Conservation (phyloP, 2,888 invertebrate genomes). For the Leucophora obtusa region DNA sequence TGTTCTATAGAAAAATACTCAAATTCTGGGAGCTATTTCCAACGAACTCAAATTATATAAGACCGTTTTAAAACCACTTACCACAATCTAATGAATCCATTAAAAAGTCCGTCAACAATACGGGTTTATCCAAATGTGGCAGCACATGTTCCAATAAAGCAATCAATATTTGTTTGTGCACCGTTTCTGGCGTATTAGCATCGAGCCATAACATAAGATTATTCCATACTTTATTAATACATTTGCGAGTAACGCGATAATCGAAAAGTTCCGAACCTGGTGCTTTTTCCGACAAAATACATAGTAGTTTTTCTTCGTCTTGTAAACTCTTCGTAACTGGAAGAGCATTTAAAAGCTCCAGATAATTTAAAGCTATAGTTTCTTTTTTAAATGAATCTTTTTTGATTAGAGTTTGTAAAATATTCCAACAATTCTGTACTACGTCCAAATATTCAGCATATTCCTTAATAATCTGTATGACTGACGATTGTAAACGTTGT, state of each 20-base stretch:
- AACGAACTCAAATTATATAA: no score
- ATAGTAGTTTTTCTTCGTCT: slow-evolving; percentile 75
- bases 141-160: slow-evolving; percentile 90
- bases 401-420: slow-evolving; percentile 81
- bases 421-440: slow-evolving; percentile 85
- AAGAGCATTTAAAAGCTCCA: slow-evolving; percentile 82
- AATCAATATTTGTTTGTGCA: slow-evolving; percentile 88
- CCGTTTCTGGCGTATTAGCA: slow-evolving; percentile 81
- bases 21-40: no score
- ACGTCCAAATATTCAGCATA: slow-evolving; percentile 87
- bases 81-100: slow-evolving; percentile 92
- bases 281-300: slow-evolving; percentile 73
- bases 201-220: slow-evolving; percentile 82
- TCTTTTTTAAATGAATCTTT: slow-evolving; percentile 80
- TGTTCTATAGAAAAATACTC: no score
- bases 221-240: slow-evolving; percentile 87
- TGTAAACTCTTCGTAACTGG: slow-evolving; percentile 75
- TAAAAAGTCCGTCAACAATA: slow-evolving; percentile 93
- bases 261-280: slow-evolving; percentile 79
- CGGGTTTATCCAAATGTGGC: slow-evolving; percentile 88
- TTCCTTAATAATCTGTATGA: slow-evolving; percentile 86
- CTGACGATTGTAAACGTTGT: slow-evolving; percentile 80
- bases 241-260: slow-evolving; percentile 79
- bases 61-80: slow-evolving; percentile 69
- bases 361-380: slow-evolving; percentile 82